Percentiles rank a stretch among this genome's conserved stretches.
These are phyloP conservation scores for Homalodisca vitripennis DNA, from an alignment of 1,140 invertebrate species.

Conservation along the genomic window DNA sequence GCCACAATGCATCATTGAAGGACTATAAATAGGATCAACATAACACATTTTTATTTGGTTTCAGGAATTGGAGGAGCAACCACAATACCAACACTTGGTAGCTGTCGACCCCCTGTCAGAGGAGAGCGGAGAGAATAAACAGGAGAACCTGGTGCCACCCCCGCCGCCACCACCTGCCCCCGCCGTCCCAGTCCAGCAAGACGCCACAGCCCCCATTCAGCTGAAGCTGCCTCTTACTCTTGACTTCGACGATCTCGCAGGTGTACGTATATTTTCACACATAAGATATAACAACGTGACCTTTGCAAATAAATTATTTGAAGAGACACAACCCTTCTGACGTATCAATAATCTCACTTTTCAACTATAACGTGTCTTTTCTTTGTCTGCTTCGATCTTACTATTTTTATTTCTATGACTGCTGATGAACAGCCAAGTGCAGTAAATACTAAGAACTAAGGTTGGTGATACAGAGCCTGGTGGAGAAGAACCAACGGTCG, in stretches of 20 bases:
- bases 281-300: not conserved
- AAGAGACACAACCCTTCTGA: not conserved
- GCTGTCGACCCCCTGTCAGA: constrained; percentile 43
- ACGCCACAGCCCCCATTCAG: constrained; percentile 55
- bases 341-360: not conserved
- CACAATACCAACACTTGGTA: constrained; percentile 41
- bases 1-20: too few relatives aligned
- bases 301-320: too few relatives aligned
- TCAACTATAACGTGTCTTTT: too few relatives aligned
- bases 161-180: constrained; percentile 45
- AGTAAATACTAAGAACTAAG: too few relatives aligned
- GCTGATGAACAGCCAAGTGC: too few relatives aligned
- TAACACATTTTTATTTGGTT: constrained; percentile 13
- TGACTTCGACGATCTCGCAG: constrained; percentile 75
- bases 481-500: constrained; percentile 71
- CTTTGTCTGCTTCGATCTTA: too few relatives aligned
- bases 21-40: too few relatives aligned
- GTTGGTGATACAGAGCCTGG: constrained; percentile 59
- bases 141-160: constrained; percentile 34
- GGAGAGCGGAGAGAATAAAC: constrained; percentile 40
- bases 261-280: constrained; percentile 52
- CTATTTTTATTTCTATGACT: too few relatives aligned
- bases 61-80: constrained; percentile 40
- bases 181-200: constrained; percentile 44
- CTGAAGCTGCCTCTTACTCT: constrained; percentile 75